Evolutionary conservation across 2,113 vertebrate genomes (phyloP), one percentile per base, ranked within the genome.

Genomic region (Lagenorhynchus albirostris): DNA sequence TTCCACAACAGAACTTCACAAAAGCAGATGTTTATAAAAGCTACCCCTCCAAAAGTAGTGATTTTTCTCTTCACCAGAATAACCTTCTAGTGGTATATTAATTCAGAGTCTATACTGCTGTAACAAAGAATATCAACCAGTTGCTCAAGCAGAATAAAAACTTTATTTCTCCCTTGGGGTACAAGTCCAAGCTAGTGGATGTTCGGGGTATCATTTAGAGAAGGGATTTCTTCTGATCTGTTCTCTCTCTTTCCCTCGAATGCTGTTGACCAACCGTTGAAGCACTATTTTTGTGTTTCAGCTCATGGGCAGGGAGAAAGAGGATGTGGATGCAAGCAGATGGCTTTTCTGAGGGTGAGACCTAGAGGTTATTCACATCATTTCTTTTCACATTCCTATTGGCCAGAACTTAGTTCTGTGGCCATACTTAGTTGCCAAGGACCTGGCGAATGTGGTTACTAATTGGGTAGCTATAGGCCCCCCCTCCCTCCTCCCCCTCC

Each of bases 1-100:
- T 83, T 94, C 23, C 85, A 58, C 21, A 47, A 55, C 11, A 91
- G 21, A 96, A 55, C 33, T 33, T 92, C 26, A 74, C 62, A 67
- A 88, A 84, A 95, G 26, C 21, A 58, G 87, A 53, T 26, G 29
- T 70, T 91, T 55, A 36, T 76, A 63, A 95, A 95, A 93, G 21
- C 25, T 8, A 53, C 5, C 3, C 29, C 12, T 82, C 55, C 8
- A 33, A 85, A 91, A 74, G 18, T 21, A 74, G 14, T 38, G 17
- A 33, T 79, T 25, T 41, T 77, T 53, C 83, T 74, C 36, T 79
- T 87, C 38, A 33, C 9, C n/a, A 60, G 58, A 90, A 95, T 81
- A 73, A 62, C 2, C 18, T 85, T 88, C 36, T 47, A 31, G 31
- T 20, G 17, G 41, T 21, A 14, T 55, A 17, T 94, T 91, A 77